Conservation (phyloP, 2,888 invertebrate species). For the Zonitis immaculata region DNA sequence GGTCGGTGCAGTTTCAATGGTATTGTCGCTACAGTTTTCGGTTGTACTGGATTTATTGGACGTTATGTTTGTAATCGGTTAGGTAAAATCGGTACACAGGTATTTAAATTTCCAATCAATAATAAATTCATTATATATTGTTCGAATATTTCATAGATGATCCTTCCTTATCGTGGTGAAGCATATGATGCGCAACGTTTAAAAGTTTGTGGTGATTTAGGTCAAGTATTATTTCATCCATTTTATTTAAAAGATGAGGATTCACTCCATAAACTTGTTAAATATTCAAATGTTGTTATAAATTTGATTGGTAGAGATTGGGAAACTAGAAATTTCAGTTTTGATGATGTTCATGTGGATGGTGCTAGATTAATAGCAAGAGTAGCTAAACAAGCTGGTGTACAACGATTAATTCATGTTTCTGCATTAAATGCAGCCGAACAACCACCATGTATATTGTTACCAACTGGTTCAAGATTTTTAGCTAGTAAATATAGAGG, state of each 20-base stretch:
- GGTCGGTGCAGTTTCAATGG: constrained; percentile 97
- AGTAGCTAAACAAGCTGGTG: constrained; percentile 68
- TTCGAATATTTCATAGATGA: constrained; percentile 60
- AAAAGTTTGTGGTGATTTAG: constrained; percentile 88
- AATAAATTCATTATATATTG: too few species aligned
- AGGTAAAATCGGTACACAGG: constrained; percentile 82
- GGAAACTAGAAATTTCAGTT: constrained; percentile 88
- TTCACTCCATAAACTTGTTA: constrained; percentile 76
- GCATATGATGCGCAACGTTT: constrained; percentile 71
- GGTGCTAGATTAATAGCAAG: constrained; percentile 82
- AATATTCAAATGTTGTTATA: constrained; percentile 95
- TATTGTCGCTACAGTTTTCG: constrained; percentile 96
- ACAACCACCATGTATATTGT: constrained; percentile 62
- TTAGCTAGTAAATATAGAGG: constrained; percentile 77
- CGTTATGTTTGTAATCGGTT: constrained; percentile 82
- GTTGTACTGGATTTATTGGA: constrained; percentile 86
- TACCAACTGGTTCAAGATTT: constrained; percentile 71
- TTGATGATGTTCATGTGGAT: constrained; percentile 79
- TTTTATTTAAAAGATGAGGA: constrained; percentile 82
- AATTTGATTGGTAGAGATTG: constrained; percentile 89
- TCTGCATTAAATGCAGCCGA: constrained; percentile 79
- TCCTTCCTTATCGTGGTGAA: constrained; percentile 90
- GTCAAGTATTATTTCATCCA: constrained; percentile 88
- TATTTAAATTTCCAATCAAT: constrained; percentile 44
- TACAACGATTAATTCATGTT: constrained; percentile 87